Evolutionary conservation across 92 coral and sea anemone species (phyloP).

Genomic region (Parazoanthus swiftii): DNA sequence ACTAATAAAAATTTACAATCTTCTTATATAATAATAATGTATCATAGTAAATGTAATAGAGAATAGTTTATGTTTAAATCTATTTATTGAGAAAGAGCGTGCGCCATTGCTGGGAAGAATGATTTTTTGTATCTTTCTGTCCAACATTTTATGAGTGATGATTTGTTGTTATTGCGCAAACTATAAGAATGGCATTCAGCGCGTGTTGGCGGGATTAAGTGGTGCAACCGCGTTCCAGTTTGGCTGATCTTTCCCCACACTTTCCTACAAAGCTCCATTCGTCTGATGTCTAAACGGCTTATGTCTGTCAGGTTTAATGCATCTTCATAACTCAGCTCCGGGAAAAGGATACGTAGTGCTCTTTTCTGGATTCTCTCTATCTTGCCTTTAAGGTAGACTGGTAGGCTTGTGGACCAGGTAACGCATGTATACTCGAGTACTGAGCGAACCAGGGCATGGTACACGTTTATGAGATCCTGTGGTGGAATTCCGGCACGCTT

Average conservation of each 20-base stretch:
- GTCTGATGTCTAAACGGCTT: too few species aligned
- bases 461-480: not conserved
- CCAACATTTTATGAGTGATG: not conserved
- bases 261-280: not conserved
- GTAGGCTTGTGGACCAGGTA: slow-evolving; percentile 16
- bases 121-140: not conserved
- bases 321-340: slow-evolving; percentile 11
- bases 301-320: not conserved
- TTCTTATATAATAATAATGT: not conserved
- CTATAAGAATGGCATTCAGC: not conserved
- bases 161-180: not conserved
- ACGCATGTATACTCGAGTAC: slow-evolving; percentile 6
- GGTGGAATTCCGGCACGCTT: slow-evolving; percentile 15
- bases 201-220: slow-evolving; percentile 1
- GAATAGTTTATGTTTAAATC: too few species aligned
- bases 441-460: slow-evolving; percentile 18
- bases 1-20: too few species aligned
- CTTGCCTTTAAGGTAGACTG: slow-evolving; percentile 23
- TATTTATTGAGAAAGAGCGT: not conserved
- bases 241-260: slow-evolving; percentile 1
- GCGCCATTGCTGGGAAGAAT: not conserved
- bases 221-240: not conserved
- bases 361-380: slow-evolving; percentile 21
- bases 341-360: not conserved
- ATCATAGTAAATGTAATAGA: not conserved